Evolutionary conservation across 2,113 vertebrate genomes (phyloP).

Genomic region (Patagioenas fasciata): DNA sequence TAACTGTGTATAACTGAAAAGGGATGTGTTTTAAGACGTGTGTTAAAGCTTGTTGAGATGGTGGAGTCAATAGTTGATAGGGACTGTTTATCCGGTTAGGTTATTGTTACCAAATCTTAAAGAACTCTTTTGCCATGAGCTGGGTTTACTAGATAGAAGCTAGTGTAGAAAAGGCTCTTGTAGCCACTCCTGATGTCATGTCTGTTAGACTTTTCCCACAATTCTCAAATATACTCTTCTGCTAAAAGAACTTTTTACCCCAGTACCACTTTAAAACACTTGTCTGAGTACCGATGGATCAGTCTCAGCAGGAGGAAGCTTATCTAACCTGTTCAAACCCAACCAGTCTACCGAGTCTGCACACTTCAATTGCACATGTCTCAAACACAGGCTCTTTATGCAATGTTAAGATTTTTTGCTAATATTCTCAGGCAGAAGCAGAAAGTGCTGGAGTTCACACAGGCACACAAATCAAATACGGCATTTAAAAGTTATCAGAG

Average conservation of each 20-base stretch:
- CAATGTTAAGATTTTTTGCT: not conserved
- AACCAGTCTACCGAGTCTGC: not conserved
- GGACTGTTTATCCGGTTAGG: not conserved
- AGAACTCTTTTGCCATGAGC: not conserved
- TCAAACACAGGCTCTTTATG: conserved; percentile 27
- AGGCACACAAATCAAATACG: conserved; percentile 35
- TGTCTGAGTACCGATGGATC: not conserved
- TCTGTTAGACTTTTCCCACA: not conserved
- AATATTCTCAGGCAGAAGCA: conserved; percentile 20
- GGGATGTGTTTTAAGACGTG: fast-evolving
- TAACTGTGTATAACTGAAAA: not conserved
- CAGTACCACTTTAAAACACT: not conserved
- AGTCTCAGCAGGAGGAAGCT: conserved; percentile 16
- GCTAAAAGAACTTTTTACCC: not conserved
- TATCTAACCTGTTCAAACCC: conserved; percentile 26
- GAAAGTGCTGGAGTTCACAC: conserved; percentile 7
- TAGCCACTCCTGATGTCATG: not conserved
- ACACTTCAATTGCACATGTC: not conserved
- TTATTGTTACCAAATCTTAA: not conserved
- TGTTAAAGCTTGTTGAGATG: not conserved
- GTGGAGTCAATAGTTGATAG: not conserved
- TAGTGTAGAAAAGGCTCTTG: not conserved
- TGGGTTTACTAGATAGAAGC: not conserved
- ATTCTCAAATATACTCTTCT: not conserved
- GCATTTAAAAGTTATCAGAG: conserved; percentile 62